Conservation (phyloP, 2,797 vertebrate genomes). For the Poeciliopsis turneri region DNA sequence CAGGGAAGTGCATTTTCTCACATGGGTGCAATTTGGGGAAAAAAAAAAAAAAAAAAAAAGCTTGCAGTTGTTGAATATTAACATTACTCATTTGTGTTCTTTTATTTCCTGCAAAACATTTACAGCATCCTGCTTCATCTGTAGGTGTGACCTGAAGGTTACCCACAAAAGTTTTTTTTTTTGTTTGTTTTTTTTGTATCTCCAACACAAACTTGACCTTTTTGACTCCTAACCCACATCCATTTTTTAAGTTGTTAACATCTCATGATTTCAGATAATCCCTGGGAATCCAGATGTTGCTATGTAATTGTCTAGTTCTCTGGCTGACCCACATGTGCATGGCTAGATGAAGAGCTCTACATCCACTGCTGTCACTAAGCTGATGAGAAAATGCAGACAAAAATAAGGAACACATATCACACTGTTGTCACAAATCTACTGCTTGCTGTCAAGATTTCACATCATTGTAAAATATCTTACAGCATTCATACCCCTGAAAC, state of each 20-base stretch:
- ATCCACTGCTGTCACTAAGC: slow-evolving; percentile 23
- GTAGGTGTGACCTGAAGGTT: neutral
- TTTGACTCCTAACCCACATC: slow-evolving; percentile 10
- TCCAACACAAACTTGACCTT: slow-evolving; percentile 11
- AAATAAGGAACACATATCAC: neutral
- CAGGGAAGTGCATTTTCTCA: neutral
- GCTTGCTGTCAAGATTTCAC: neutral
- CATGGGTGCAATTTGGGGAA: neutral
- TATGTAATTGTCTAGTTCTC: slow-evolving; percentile 65
- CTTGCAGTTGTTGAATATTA: neutral
- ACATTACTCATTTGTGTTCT: neutral
- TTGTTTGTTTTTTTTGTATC: neutral
- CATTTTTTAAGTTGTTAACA: slow-evolving; percentile 17
- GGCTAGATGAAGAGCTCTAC: slow-evolving; percentile 29
- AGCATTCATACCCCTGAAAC: neutral
- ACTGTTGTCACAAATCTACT: neutral
- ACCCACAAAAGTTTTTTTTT: neutral
- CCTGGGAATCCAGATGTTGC: slow-evolving; percentile 64
- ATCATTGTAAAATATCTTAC: neutral
- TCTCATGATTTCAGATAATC: slow-evolving; percentile 49
- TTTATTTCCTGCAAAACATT: slow-evolving; percentile 3
- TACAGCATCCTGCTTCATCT: neutral
- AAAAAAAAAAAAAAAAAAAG: neutral
- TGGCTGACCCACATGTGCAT: slow-evolving; percentile 38
- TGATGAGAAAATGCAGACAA: neutral